Conservation (phyloP, 2,888 invertebrate genomes). For the Pseudococcus longispinus region DNA sequence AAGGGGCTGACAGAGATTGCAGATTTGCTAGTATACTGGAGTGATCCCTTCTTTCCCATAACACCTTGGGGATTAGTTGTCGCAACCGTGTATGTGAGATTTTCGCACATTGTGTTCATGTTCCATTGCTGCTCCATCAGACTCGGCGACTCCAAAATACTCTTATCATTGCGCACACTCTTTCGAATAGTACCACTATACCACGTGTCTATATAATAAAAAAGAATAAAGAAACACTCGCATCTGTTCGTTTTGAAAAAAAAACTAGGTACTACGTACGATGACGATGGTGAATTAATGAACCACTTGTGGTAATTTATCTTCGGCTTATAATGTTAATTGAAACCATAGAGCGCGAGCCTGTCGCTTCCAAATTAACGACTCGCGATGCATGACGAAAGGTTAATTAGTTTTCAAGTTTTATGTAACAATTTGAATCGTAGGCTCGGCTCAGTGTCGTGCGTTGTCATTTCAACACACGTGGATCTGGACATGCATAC, state of each 20-base stretch:
- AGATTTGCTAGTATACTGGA: background rate
- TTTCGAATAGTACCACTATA: background rate
- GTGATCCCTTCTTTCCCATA: slow-evolving; percentile 21
- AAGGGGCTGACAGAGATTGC: background rate
- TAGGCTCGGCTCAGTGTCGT: background rate
- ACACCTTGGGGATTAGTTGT: slow-evolving; percentile 37
- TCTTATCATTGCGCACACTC: slow-evolving; percentile 7
- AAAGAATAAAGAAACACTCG: background rate
- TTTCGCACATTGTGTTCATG: background rate
- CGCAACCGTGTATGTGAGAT: background rate
- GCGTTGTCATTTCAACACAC: background rate
- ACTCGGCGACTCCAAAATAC: background rate
- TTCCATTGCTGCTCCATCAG: background rate
- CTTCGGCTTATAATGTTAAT: slow-evolving; percentile 40
- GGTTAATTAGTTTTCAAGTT: slow-evolving; percentile 36
- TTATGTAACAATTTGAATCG: background rate
- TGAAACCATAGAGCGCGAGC: slow-evolving; percentile 2
- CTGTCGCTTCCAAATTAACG: slow-evolving; percentile 28
- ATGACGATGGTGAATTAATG: slow-evolving; percentile 20
- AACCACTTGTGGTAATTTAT: slow-evolving; percentile 30
- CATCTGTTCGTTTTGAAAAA: background rate
- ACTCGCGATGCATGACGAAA: slow-evolving; percentile 23
- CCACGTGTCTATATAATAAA: background rate
- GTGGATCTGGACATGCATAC: background rate
- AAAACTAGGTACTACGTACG: background rate